Percentiles rank a stretch among this genome's conserved stretches.
Conservation (phyloP, 2,888 invertebrate genomes). For the Rotaria magnacalcarata region DNA sequence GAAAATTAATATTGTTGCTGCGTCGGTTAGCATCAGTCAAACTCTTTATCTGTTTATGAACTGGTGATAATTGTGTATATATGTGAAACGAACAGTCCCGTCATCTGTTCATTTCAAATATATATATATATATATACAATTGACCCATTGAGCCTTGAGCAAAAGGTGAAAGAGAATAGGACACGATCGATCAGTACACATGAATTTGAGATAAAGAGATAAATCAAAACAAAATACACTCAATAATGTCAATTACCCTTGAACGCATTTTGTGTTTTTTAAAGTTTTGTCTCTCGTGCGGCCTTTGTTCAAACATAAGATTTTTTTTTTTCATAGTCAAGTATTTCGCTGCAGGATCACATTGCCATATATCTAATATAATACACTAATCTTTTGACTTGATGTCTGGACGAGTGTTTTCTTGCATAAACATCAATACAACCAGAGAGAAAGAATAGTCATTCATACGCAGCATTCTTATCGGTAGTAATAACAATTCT, state of each 20-base stretch:
- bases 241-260: conserved; percentile 9
- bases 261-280: neutral
- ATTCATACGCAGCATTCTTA: neutral
- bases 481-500: conserved; percentile 14
- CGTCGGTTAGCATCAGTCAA: neutral
- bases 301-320: neutral
- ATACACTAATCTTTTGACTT: neutral
- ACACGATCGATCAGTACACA: neutral
- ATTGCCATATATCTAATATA: neutral
- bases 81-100: neutral
- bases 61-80: conserved; percentile 4
- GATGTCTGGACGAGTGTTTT: neutral
- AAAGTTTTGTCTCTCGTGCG: neutral
- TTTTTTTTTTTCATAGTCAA: neutral
- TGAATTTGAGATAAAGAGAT: neutral
- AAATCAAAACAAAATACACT: neutral
- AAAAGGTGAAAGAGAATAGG: neutral
- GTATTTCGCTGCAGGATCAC: neutral
- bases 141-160: neutral
- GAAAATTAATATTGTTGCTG: neutral
- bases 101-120: conserved; percentile 14
- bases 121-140: neutral
- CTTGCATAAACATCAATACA: neutral
- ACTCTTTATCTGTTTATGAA: conserved; percentile 1
- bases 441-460: neutral